These are phyloP conservation scores for Euplexia lucipara DNA, from an alignment of 2,888 invertebrate genomes.

Conservation along the genomic window DNA sequence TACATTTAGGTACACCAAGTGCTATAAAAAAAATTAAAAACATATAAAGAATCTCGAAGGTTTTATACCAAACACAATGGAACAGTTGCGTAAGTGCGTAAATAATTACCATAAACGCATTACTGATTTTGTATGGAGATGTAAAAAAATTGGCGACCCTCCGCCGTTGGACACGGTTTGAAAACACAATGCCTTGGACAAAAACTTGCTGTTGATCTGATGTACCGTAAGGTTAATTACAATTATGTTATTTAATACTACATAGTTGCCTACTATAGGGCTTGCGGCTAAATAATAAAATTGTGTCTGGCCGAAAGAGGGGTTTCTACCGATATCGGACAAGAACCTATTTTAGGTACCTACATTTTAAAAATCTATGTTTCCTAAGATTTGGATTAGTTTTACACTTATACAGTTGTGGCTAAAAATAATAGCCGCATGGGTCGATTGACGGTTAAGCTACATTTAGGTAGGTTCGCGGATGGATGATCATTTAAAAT, in stretches of 20 bases:
- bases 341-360: too few relatives aligned
- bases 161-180: constrained; percentile 51
- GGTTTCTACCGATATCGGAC: too few relatives aligned
- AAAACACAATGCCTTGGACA: constrained; percentile 58
- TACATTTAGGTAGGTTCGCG: too few relatives aligned
- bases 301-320: too few relatives aligned
- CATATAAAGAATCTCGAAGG: constrained; percentile 31
- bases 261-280: too few relatives aligned
- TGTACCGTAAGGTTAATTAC: constrained; percentile 35
- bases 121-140: constrained; percentile 50
- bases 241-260: constrained; percentile 13
- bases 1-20: background rate
- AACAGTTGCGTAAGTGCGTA: constrained; percentile 53
- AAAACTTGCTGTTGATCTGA: constrained; percentile 56
- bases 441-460: too few relatives aligned
- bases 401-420: too few relatives aligned
- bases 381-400: too few relatives aligned
- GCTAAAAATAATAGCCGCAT: too few relatives aligned
- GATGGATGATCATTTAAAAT: too few relatives aligned
- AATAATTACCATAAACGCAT: constrained; percentile 58
- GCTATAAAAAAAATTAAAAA: constrained; percentile 7
- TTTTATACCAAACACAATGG: constrained; percentile 54
- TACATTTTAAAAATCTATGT: too few relatives aligned
- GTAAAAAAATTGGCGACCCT: constrained; percentile 53
- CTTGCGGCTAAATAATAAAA: too few relatives aligned